These are phyloP conservation scores for Mesochorus sp. DNA, from an alignment of 2,888 invertebrate species.

Conservation along the genomic window DNA sequence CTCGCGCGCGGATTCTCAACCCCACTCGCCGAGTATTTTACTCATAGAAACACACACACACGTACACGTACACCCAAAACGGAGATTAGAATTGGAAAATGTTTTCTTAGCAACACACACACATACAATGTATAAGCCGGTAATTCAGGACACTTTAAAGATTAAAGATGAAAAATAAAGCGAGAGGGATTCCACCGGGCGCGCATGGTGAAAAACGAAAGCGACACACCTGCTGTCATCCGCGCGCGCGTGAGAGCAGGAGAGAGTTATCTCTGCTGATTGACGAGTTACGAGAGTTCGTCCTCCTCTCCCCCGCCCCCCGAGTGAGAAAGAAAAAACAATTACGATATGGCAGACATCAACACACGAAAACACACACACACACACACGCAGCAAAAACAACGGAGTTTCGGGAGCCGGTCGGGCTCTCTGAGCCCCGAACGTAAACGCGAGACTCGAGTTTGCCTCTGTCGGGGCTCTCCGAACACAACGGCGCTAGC, in stretches of 20 bases:
- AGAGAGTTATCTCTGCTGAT: background rate
- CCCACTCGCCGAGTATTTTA: background rate
- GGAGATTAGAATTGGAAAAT: too few relatives aligned
- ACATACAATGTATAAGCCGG: too few relatives aligned
- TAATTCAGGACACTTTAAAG: too few relatives aligned
- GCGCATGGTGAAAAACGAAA: slow-evolving; percentile 62
- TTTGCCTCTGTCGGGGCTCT: slow-evolving; percentile 43
- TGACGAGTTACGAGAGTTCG: slow-evolving; percentile 15
- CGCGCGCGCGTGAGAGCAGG: slow-evolving; percentile 10
- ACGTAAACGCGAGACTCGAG: slow-evolving; percentile 53
- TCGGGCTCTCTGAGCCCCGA: slow-evolving; percentile 37
- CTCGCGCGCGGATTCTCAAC: slow-evolving; percentile 23
- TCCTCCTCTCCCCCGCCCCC: too few relatives aligned
- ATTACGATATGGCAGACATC: background rate
- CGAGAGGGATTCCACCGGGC: slow-evolving; percentile 11
- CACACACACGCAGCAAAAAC: slow-evolving; percentile 20
- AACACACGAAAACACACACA: slow-evolving; percentile 15
- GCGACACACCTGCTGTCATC: slow-evolving; percentile 64
- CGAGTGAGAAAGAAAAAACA: slow-evolving; percentile 10
- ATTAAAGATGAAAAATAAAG: background rate
- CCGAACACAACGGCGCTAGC: slow-evolving; percentile 52
- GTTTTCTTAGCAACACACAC: background rate
- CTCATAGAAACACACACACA: background rate
- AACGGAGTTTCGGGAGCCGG: slow-evolving; percentile 43
- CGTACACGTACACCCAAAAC: too few relatives aligned